Percentiles rank a stretch among this genome's conserved stretches.
Conservation (phyloP, 2,888 invertebrate genomes). For the Germaria angustata region DNA sequence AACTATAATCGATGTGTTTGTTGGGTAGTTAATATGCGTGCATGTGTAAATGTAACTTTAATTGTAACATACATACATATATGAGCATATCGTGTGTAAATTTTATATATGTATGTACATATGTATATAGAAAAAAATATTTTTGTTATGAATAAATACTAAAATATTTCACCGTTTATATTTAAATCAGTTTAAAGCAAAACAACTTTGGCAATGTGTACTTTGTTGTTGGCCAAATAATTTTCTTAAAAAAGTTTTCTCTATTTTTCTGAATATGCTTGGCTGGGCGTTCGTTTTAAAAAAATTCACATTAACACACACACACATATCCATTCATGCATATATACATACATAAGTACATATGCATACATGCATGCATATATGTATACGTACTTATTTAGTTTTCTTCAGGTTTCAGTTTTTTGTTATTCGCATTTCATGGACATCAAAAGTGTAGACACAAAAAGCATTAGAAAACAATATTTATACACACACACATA, state of each 20-base stretch:
- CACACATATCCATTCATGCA: too few relatives aligned
- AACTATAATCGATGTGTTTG: neutral
- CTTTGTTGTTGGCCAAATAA: constrained; percentile 29
- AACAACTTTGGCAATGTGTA: constrained; percentile 21
- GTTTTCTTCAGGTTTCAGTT: neutral
- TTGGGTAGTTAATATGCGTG: neutral
- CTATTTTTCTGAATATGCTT: too few relatives aligned
- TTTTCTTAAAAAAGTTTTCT: constrained; percentile 1
- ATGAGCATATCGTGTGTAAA: too few relatives aligned
- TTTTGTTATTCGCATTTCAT: neutral
- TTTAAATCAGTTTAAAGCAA: constrained; percentile 38
- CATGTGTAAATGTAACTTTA: constrained; percentile 8
- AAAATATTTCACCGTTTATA: constrained; percentile 57
- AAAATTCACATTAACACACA: too few relatives aligned
- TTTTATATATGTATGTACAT: too few relatives aligned
- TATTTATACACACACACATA: neutral
- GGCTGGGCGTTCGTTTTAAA: too few relatives aligned
- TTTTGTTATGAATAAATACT: constrained; percentile 63
- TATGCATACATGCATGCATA: neutral
- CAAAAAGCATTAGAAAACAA: neutral
- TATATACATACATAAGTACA: too few relatives aligned
- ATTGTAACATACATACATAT: too few relatives aligned
- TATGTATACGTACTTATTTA: neutral
- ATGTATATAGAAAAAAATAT: constrained; percentile 23
- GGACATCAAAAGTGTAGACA: neutral